A percentile compares a stretch with the other conserved stretches of the same genome.
phyloP scores from a whole-genome alignment of 2,113 vertebrate genomes.

The Ailurus styani region DNA sequence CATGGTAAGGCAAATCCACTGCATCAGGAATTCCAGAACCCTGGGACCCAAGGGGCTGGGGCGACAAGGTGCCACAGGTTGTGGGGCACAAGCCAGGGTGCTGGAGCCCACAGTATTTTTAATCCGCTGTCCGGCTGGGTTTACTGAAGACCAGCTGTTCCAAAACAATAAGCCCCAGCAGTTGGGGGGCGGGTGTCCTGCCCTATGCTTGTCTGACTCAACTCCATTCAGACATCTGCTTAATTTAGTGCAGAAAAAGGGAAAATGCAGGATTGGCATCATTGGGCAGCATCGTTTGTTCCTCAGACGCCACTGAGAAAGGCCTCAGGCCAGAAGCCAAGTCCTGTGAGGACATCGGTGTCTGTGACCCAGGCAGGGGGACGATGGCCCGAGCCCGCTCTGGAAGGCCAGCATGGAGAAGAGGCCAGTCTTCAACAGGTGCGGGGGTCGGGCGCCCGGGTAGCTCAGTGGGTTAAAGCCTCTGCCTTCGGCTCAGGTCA shows the following conservation, averaged over 20 bases:
- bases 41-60: neutral
- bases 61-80: neutral
- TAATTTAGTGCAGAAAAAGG: neutral
- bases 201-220: neutral
- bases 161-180: neutral
- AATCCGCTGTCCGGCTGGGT: neutral
- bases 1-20: neutral
- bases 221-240: neutral
- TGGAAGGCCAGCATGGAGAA: constrained; percentile 20
- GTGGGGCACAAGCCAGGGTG: accelerated
- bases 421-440: neutral
- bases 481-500: too few species aligned
- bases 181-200: neutral
- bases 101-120: neutral
- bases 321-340: constrained; percentile 21
- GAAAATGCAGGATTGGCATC: neutral
- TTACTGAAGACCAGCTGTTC: constrained; percentile 15
- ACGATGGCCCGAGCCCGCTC: neutral
- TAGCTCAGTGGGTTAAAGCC: too few species aligned
- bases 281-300: neutral
- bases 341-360: neutral
- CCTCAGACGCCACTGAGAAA: neutral
- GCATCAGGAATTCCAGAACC: neutral
- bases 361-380: neutral
- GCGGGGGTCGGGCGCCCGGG: neutral